Percentiles rank a stretch among this genome's conserved stretches.
These are phyloP conservation scores for Pararge aegeria DNA, from an alignment of 1,140 invertebrate genomes.

Conservation along the genomic window DNA sequence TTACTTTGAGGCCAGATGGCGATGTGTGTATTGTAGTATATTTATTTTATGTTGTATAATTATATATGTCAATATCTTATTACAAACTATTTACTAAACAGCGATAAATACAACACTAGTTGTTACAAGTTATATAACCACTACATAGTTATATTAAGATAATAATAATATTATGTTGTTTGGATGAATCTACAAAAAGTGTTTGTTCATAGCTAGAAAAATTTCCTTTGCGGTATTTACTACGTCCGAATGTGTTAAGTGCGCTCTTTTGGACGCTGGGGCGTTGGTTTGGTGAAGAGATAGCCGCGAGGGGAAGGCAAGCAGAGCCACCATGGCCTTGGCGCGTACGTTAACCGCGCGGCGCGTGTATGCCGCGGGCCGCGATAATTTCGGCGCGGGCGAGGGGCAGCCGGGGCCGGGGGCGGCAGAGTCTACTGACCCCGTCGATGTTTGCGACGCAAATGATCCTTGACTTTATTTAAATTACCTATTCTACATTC, in stretches of 20 bases:
- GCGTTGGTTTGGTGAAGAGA: conserved; percentile 24
- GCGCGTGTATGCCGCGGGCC: conserved; percentile 53
- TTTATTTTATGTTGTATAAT: no score
- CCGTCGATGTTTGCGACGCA: conserved; percentile 68
- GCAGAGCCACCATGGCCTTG: conserved; percentile 59
- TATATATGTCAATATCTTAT: no score
- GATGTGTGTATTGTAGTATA: no score
- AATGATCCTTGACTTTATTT: conserved; percentile 76
- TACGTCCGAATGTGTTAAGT: neutral
- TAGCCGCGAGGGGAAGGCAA: conserved; percentile 33
- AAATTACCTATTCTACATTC: conserved; percentile 47
- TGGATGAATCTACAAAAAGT: no score
- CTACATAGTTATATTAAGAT: no score
- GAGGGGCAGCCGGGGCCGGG: conserved; percentile 23
- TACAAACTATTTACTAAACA: no score
- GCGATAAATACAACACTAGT: no score
- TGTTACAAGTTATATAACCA: no score
- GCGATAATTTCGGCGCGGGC: conserved; percentile 75
- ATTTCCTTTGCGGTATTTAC: neutral
- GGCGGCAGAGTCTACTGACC: conserved; percentile 64
- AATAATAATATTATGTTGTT: neutral
- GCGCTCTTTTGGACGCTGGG: conserved; percentile 25
- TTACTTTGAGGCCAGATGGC: no score
- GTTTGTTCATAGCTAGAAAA: neutral
- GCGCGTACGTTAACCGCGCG: conserved; percentile 65